These are phyloP conservation scores for Monoplex corrugatus DNA, from an alignment of 2,888 invertebrate genomes.

Conservation along the genomic window DNA sequence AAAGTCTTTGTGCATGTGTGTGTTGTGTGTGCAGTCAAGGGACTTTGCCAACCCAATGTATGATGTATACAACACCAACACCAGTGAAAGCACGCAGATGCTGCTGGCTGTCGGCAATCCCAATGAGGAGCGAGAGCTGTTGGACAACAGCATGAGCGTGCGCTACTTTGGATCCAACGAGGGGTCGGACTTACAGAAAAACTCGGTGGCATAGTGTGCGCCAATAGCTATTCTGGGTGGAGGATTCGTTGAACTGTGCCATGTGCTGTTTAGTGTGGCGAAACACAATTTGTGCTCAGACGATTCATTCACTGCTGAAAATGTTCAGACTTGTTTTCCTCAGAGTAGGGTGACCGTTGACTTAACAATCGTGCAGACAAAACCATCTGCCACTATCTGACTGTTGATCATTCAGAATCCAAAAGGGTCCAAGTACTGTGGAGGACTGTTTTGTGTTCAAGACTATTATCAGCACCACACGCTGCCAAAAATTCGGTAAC, in stretches of 20 bases:
- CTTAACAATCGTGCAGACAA: neutral
- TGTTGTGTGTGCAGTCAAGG: constrained; percentile 81
- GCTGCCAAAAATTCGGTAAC: constrained; percentile 24
- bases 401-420: neutral
- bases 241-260: constrained; percentile 23
- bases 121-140: constrained; percentile 54
- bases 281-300: constrained; percentile 31
- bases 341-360: neutral
- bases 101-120: constrained; percentile 52
- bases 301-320: constrained; percentile 21
- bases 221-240: neutral
- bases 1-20: too few species aligned
- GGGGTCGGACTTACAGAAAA: constrained; percentile 35
- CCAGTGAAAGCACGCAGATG: constrained; percentile 63
- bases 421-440: neutral
- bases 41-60: constrained; percentile 99
- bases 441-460: constrained; percentile 27
- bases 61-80: constrained; percentile 85
- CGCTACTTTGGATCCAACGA: constrained; percentile 55
- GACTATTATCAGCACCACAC: constrained; percentile 18
- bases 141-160: constrained; percentile 52
- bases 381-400: constrained; percentile 3
- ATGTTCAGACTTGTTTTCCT: neutral
- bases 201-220: constrained; percentile 51
- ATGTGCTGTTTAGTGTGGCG: constrained; percentile 11